Percentiles rank a stretch among this genome's conserved stretches.
Conservation (phyloP, 2,888 invertebrate species). For the Eudasyphora cyanicolor region DNA sequence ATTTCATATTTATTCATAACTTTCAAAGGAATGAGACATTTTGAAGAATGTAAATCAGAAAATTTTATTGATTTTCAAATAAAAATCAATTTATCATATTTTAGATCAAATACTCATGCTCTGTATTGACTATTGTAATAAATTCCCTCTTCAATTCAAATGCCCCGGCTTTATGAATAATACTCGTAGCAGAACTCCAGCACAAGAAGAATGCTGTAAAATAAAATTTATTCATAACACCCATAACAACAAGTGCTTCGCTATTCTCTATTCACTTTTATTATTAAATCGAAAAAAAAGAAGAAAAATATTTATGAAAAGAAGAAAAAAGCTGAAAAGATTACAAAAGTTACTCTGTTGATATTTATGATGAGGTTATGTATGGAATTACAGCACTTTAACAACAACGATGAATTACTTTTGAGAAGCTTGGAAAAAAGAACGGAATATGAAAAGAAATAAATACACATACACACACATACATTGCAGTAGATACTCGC, state of each 20-base stretch:
- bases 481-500: not conserved
- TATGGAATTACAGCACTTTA: not conserved
- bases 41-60: too few species aligned
- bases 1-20: too few species aligned
- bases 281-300: not conserved
- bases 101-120: too few species aligned
- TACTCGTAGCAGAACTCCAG: too few species aligned
- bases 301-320: not conserved
- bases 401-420: not conserved
- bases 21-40: too few species aligned
- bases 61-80: too few species aligned
- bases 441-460: not conserved
- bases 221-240: not conserved
- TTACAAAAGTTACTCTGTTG: not conserved
- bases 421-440: not conserved
- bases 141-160: too few species aligned
- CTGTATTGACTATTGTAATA: too few species aligned
- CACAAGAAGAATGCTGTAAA: not conserved
- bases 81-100: too few species aligned
- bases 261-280: not conserved
- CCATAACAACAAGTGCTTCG: not conserved
- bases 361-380: slow-evolving; percentile 12
- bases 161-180: too few species aligned
- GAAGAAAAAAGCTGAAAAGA: not conserved
- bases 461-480: not conserved